Conservation (phyloP, 2,888 invertebrate genomes). For the Venusia cambrica region DNA sequence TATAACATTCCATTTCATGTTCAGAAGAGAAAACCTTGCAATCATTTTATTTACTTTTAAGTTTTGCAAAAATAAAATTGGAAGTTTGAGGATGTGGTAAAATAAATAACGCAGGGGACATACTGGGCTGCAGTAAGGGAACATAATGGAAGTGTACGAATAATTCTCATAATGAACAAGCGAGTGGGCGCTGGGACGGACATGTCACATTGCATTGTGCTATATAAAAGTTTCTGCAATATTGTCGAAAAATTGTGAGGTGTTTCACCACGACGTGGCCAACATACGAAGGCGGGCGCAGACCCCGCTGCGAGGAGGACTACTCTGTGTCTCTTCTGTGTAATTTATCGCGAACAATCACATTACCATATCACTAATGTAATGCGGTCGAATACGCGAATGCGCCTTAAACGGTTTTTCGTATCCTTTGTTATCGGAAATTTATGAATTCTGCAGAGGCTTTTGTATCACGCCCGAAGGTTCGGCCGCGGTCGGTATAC, state of each 20-base stretch:
- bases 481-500: slow-evolving; percentile 41
- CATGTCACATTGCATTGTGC: slow-evolving; percentile 38
- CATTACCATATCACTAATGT: slow-evolving; percentile 79
- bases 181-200: slow-evolving; percentile 32
- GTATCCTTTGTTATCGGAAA: slow-evolving; percentile 73
- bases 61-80: slow-evolving; percentile 23
- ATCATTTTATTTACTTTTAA: slow-evolving; percentile 27
- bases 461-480: slow-evolving; percentile 61
- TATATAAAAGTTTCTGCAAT: slow-evolving; percentile 46
- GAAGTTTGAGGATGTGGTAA: slow-evolving; percentile 27
- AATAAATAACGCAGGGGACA: slow-evolving; percentile 28
- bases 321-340: slow-evolving; percentile 52
- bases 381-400: slow-evolving; percentile 68
- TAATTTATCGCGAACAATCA: slow-evolving; percentile 78
- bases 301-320: slow-evolving; percentile 61
- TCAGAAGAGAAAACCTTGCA: slow-evolving; percentile 11
- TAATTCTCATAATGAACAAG: slow-evolving; percentile 29
- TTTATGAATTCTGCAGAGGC: slow-evolving; percentile 70
- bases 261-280: slow-evolving; percentile 58
- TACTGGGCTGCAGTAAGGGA: slow-evolving; percentile 28
- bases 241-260: slow-evolving; percentile 62
- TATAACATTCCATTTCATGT: slow-evolving; percentile 26
- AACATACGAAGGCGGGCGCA: slow-evolving; percentile 49
- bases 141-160: slow-evolving; percentile 32
- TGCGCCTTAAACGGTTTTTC: slow-evolving; percentile 75